A percentile compares a stretch with the other conserved stretches of the same genome.
phyloP scores from a whole-genome alignment of 1,140 invertebrate species.

The Bombus confusus region DNA sequence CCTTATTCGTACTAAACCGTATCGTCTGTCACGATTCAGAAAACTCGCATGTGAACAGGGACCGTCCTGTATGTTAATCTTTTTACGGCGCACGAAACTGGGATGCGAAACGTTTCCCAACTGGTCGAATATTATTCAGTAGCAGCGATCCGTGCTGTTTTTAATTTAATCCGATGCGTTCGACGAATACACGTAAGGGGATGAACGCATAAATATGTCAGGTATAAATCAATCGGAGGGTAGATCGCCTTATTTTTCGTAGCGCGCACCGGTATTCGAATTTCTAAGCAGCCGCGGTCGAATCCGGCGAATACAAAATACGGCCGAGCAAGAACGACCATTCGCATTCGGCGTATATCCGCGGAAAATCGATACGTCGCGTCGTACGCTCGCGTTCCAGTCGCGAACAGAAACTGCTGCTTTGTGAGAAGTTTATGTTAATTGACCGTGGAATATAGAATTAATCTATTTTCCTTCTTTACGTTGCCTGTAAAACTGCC shows the following conservation, averaged over 20 bases:
- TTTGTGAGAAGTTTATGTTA: constrained; percentile 31
- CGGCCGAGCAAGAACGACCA: neutral
- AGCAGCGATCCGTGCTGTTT: constrained; percentile 22
- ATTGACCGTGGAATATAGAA: constrained; percentile 1
- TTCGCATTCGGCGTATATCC: constrained; percentile 27
- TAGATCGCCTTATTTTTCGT: constrained; percentile 36
- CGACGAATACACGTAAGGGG: neutral
- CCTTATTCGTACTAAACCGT: neutral
- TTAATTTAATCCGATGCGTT: constrained; percentile 38
- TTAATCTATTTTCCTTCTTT: neutral
- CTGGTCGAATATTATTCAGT: constrained; percentile 37
- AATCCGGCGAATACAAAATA: constrained; percentile 48
- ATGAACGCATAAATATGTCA: constrained; percentile 34
- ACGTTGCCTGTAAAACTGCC: neutral
- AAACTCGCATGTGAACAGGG: neutral
- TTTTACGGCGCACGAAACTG: neutral
- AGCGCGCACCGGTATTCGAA: constrained; percentile 25
- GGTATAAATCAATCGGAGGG: constrained; percentile 42
- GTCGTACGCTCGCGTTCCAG: neutral
- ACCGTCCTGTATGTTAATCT: neutral
- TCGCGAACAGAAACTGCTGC: neutral
- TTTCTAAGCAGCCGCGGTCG: constrained; percentile 40
- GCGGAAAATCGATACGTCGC: constrained; percentile 36
- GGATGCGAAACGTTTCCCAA: neutral
- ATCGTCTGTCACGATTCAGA: neutral